Percentiles rank a stretch among this genome's conserved stretches.
Conservation (phyloP, 2,113 vertebrate genomes). For the Apteryx mantelli region DNA sequence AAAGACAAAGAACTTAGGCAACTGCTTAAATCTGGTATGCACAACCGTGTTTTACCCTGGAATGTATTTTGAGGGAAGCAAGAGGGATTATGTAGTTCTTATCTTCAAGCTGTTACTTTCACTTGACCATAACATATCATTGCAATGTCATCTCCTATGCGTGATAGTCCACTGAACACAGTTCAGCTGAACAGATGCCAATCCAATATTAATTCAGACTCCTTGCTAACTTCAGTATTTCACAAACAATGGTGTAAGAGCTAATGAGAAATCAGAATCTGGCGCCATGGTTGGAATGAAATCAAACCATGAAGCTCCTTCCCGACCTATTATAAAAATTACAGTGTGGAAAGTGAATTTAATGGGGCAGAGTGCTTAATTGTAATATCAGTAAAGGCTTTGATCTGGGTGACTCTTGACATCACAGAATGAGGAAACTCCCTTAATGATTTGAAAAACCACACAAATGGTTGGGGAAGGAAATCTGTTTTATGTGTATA, state of each 20-base stretch:
- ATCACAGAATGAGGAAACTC: slow-evolving; percentile 71
- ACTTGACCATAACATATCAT: neutral
- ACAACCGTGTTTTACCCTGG: neutral
- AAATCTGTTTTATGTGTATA: slow-evolving; percentile 44
- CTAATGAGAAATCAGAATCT: slow-evolving; percentile 84
- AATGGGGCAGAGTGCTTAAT: slow-evolving; percentile 77
- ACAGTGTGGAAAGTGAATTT: slow-evolving; percentile 86
- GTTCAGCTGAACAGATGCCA: slow-evolving; percentile 79
- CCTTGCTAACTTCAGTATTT: slow-evolving; percentile 82
- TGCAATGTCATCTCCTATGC: neutral
- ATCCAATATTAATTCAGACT: slow-evolving; percentile 79
- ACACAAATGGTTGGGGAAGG: slow-evolving; percentile 36
- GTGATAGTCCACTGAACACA: slow-evolving; percentile 57
- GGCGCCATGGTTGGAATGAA: slow-evolving; percentile 75
- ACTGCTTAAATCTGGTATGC: neutral
- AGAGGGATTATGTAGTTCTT: neutral
- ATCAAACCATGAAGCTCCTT: slow-evolving; percentile 79
- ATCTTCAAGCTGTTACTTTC: neutral
- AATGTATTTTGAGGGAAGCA: neutral
- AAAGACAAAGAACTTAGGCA: neutral
- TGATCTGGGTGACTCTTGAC: slow-evolving; percentile 76
- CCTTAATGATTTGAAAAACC: slow-evolving; percentile 63
- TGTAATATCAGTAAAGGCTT: slow-evolving; percentile 80
- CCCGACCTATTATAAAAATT: slow-evolving; percentile 85
- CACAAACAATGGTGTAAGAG: slow-evolving; percentile 75